Base-by-base conservation (phyloP, 2,888 invertebrate species). In the Ochropleura leucogaster region DNA sequence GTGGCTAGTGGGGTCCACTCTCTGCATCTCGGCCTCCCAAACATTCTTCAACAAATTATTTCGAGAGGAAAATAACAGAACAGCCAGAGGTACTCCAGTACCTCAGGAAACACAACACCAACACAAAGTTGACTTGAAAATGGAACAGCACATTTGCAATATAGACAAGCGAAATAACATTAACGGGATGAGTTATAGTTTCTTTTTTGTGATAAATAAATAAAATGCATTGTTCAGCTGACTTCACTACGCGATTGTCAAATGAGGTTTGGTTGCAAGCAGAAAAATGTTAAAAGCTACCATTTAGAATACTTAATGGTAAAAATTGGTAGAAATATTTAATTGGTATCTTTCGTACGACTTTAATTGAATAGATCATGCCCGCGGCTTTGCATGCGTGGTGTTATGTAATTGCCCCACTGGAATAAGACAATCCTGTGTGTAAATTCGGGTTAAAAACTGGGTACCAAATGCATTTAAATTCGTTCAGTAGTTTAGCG, bases 1-100 rank as follows among this genome's bases (percentile, higher is more conserved):
- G 98, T 98, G 65, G 98, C 97, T 80, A 99, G 95, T 67, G 98
- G 98, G 79, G 98, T 97, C 98, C 98, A 98, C 94, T 98, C 93
- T 90, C 98, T 97, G 93, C 98, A 98, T 88, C 98, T 97, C 66
- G 98, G 97, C 87, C 97, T 96, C 85, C 97, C 97, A 91, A 97
- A 96, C 96, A 97, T 97, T 92, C 81, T 92, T 84, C 80, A 84
- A 87, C 79, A 70, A 84, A 88, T 85, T 86, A 74, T 75, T 67
- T 76, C 64, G 74, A 75, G 40, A 83, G 84, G 68, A 86, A 86
- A 86, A 59, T 74, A 85, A 87, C 80, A 87, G 30, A 30, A 30
- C 30, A 30, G 30, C 30, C 30, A 30, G 83, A 77, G 78, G 55
- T 72, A 62, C 77, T 10, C 10, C 30, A 55, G 47, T 66, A 74